phyloP scores from a whole-genome alignment of 1,140 invertebrate genomes.

The Drosophila nasuta region DNA sequence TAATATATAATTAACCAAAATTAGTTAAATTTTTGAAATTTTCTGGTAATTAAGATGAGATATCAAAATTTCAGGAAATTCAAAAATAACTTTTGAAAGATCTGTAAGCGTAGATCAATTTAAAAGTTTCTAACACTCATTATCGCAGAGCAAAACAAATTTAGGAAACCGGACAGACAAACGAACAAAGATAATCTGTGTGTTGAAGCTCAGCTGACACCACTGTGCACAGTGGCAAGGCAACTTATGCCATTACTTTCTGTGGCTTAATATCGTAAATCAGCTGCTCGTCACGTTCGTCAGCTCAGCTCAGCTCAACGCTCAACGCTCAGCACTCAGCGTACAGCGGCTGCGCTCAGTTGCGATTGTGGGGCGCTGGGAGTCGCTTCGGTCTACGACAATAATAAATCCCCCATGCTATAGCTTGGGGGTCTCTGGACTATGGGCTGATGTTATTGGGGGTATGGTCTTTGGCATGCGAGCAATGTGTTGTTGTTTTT shows the following conservation, averaged over 20 bases:
- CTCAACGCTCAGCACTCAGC: constrained; percentile 37
- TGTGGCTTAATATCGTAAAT: constrained; percentile 71
- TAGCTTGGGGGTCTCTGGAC: constrained; percentile 21
- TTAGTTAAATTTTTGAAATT: too few relatives aligned
- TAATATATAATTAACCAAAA: too few relatives aligned
- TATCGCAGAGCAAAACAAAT: neutral
- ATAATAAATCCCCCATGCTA: neutral
- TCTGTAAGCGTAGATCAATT: neutral
- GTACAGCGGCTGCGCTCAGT: constrained; percentile 27
- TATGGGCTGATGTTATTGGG: constrained; percentile 17
- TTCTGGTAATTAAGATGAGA: too few relatives aligned
- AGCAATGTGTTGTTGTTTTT: constrained; percentile 38
- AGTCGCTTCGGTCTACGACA: constrained; percentile 33
- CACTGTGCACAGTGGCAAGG: constrained; percentile 32
- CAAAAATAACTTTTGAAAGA: neutral
- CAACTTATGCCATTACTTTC: constrained; percentile 20
- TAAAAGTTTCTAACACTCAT: neutral
- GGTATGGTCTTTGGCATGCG: constrained; percentile 54
- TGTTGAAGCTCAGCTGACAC: neutral
- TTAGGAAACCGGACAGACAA: neutral
- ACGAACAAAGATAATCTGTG: neutral
- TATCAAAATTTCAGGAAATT: too few relatives aligned
- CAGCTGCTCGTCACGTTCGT: constrained; percentile 65
- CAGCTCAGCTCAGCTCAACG: constrained; percentile 56
- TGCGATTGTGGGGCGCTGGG: constrained; percentile 38